Percentiles rank a stretch among this genome's conserved stretches.
These are phyloP conservation scores for Pollenia amentaria DNA, from an alignment of 2,888 invertebrate species.

Conservation along the genomic window DNA sequence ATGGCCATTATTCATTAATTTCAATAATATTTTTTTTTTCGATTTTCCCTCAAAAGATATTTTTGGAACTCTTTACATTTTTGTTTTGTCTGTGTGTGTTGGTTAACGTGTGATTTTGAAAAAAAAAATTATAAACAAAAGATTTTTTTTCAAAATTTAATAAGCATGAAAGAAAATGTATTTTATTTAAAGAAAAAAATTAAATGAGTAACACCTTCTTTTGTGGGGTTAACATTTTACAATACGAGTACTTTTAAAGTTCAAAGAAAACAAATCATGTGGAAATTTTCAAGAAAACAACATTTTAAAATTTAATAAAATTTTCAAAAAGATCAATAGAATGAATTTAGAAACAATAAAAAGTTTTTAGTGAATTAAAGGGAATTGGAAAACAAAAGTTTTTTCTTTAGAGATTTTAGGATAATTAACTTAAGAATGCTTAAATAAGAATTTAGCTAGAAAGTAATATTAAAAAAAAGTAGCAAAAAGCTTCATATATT, in stretches of 20 bases:
- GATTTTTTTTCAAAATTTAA: too few relatives aligned
- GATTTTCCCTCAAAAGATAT: conserved; percentile 9
- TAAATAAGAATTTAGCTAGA: too few relatives aligned
- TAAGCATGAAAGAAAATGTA: too few relatives aligned
- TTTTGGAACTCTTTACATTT: conserved; percentile 13
- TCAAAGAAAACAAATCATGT: neutral
- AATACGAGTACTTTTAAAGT: neutral
- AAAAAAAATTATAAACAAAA: conserved; percentile 2
- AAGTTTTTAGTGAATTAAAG: neutral
- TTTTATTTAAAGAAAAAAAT: neutral
- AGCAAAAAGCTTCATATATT: neutral
- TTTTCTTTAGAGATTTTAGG: too few relatives aligned
- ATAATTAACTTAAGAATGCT: too few relatives aligned
- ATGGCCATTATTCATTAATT: conserved; percentile 12
- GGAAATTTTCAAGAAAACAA: neutral
- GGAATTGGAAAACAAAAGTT: neutral
- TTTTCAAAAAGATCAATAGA: neutral
- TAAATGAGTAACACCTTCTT: neutral
- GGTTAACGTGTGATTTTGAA: neutral
- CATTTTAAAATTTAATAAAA: neutral
- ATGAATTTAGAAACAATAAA: neutral
- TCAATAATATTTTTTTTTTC: conserved; percentile 5
- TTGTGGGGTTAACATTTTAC: neutral
- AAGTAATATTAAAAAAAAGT: too few relatives aligned
- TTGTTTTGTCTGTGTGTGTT: neutral